Evolutionary conservation across 2,888 invertebrate genomes (phyloP).

Genomic region (Geophilus truncorum): DNA sequence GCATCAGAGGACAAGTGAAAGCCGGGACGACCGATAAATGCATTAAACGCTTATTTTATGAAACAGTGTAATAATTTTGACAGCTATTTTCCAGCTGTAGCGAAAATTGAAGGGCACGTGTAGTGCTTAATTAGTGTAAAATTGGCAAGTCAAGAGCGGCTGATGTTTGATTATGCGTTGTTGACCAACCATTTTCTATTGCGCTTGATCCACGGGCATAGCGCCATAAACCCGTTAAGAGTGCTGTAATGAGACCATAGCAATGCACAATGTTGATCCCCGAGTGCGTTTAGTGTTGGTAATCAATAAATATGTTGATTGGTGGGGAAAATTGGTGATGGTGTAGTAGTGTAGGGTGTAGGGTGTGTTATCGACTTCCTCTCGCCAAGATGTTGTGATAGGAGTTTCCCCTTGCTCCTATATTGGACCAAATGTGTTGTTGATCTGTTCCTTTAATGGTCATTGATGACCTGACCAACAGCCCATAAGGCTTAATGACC

Average conservation of each 20-base stretch:
- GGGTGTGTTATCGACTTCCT: slow-evolving; percentile 22
- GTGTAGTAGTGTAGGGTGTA: not conserved
- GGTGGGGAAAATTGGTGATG: not conserved
- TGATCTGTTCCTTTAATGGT: slow-evolving; percentile 25
- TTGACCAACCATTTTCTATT: not conserved
- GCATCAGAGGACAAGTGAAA: not conserved
- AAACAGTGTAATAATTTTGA: not conserved
- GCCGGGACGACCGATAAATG: not conserved
- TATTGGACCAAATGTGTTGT: slow-evolving; percentile 3
- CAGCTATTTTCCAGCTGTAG: not conserved
- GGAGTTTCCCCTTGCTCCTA: not conserved
- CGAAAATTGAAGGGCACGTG: not conserved
- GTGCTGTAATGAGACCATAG: not conserved
- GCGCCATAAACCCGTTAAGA: not conserved
- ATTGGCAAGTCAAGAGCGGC: not conserved
- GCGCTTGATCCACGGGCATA: not conserved
- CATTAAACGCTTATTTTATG: not conserved
- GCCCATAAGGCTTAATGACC: slow-evolving; percentile 17
- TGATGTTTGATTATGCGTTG: not conserved
- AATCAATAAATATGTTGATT: slow-evolving; percentile 24
- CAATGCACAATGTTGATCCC: not conserved
- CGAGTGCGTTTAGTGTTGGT: not conserved
- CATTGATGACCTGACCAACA: slow-evolving; percentile 24
- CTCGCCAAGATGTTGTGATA: slow-evolving; percentile 8
- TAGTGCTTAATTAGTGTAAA: not conserved